phyloP scores from a whole-genome alignment of 1,140 invertebrate genomes.

The Drosophila pachea region DNA sequence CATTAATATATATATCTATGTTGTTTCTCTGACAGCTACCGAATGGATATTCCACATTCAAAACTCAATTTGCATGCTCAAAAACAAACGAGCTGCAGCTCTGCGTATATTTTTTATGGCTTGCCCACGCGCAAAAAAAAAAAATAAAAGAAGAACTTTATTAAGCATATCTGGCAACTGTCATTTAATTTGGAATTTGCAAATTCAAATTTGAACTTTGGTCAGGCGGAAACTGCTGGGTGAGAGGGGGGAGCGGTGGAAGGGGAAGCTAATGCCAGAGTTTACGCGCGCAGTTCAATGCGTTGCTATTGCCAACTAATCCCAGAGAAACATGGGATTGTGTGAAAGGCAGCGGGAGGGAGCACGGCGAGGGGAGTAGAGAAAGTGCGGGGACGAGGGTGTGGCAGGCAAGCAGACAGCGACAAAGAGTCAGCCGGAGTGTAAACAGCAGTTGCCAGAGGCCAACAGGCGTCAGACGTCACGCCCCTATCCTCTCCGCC shows the following conservation, averaged over 20 bases:
- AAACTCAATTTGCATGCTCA: not conserved
- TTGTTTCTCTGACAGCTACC: not conserved
- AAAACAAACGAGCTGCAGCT: not conserved
- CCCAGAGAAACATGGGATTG: conserved; percentile 28
- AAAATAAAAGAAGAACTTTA: not conserved
- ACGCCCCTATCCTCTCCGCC: no score
- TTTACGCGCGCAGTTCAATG: conserved; percentile 37
- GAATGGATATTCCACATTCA: conserved; percentile 4
- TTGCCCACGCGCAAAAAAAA: not conserved
- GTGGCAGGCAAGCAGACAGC: not conserved
- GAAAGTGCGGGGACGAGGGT: not conserved
- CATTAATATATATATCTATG: not conserved
- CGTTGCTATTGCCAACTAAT: conserved; percentile 64
- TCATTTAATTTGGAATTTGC: conserved; percentile 37
- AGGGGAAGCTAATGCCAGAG: not conserved
- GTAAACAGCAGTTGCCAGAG: conserved; percentile 34
- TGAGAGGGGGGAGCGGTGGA: not conserved
- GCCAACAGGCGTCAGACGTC: not conserved
- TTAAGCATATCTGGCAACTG: conserved; percentile 26
- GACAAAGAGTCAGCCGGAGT: conserved; percentile 32
- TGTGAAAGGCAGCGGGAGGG: not conserved
- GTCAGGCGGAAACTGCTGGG: not conserved
- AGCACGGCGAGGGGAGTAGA: not conserved
- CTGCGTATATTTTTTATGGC: not conserved
- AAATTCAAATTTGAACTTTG: not conserved